phyloP scores from a whole-genome alignment of 2,888 invertebrate species.

The Blera fallax region DNA sequence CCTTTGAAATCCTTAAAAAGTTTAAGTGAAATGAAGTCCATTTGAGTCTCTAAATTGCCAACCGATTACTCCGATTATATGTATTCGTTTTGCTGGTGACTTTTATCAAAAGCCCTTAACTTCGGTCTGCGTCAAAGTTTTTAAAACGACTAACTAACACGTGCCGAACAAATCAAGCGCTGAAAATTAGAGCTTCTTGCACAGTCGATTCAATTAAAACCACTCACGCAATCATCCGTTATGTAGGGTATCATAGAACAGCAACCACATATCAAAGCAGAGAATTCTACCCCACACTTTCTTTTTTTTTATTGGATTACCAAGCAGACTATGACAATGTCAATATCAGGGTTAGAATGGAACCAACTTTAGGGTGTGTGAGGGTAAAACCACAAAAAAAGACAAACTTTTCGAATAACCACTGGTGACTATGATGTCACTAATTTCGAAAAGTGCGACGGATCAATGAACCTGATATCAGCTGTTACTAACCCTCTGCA shows the following conservation, averaged over 20 bases:
- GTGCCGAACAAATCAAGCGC: neutral
- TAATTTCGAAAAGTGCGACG: neutral
- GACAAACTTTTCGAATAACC: too few relatives aligned
- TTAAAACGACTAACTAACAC: conserved; percentile 4
- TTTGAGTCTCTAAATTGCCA: too few relatives aligned
- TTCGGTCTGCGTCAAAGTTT: too few relatives aligned
- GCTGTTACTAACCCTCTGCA: neutral
- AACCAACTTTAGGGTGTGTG: neutral
- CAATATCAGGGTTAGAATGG: conserved; percentile 18
- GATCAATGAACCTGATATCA: conserved; percentile 29
- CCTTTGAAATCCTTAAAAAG: too few relatives aligned
- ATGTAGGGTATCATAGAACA: neutral
- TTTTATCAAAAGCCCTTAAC: too few relatives aligned
- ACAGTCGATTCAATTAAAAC: conserved; percentile 5
- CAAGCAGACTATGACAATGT: neutral
- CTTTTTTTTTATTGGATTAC: conserved; percentile 5
- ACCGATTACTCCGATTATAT: too few relatives aligned
- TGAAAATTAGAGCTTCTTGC: neutral
- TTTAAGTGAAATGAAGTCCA: too few relatives aligned
- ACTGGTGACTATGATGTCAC: neutral
- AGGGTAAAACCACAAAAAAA: neutral
- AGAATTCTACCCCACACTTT: neutral
- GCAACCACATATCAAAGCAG: neutral
- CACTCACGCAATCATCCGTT: conserved; percentile 19
- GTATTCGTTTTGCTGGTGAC: too few relatives aligned